phyloP scores from a whole-genome alignment of 2,888 invertebrate genomes.

The Drosophila paracracens region DNA sequence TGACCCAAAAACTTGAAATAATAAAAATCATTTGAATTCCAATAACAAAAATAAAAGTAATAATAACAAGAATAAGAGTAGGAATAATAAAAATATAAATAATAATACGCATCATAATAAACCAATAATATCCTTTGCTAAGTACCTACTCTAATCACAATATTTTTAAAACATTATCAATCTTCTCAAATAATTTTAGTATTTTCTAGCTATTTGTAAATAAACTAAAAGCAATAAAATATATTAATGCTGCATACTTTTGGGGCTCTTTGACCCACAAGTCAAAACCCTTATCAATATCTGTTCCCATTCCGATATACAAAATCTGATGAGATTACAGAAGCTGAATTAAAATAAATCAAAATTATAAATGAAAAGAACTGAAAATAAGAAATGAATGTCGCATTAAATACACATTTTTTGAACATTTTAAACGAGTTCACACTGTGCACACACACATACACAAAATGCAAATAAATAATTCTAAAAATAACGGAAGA shows the following conservation, averaged over 20 bases:
- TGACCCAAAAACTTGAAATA: neutral
- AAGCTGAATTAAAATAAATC: neutral
- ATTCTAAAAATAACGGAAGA: constrained; percentile 78
- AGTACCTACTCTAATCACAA: no score
- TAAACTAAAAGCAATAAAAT: no score
- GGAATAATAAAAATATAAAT: neutral
- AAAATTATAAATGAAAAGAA: neutral
- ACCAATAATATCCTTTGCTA: no score
- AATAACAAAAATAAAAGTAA: neutral
- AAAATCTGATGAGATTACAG: neutral
- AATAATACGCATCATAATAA: neutral
- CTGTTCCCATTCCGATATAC: neutral
- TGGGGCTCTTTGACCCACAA: neutral
- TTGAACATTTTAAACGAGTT: neutral
- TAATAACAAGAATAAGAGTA: neutral
- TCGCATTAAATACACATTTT: neutral
- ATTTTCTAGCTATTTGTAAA: neutral
- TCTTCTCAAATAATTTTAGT: neutral
- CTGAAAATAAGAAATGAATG: neutral
- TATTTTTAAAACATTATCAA: neutral
- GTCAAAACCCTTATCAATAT: neutral
- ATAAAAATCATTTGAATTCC: neutral
- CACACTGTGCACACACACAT: constrained; percentile 1
- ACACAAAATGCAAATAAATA: constrained; percentile 54
- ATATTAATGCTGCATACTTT: neutral